Evolutionary conservation across 2,888 invertebrate genomes (phyloP), one percentile per base, ranked within the genome.

Genomic region (Siphlonurus alternatus): DNA sequence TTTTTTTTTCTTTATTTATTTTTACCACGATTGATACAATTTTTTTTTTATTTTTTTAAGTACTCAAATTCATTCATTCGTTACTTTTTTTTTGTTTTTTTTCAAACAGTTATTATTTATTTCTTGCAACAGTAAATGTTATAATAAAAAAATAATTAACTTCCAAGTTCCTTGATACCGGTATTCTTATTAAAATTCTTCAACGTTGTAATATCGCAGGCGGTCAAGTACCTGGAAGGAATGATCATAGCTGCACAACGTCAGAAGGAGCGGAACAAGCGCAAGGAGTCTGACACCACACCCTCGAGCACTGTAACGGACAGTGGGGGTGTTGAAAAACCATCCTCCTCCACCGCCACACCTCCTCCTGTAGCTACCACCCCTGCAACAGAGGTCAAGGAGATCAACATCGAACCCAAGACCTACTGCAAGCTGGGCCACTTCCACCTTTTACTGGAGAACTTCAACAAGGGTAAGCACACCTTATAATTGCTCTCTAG

Each of bases 351-450:
- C 7, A 56, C 19, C 20, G n/a, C 5, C 5, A 61, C 25, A 23
- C n/a, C 61, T 19, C 18, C 54, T 22, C 63, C 22, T 61, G n/a
- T n/a, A n/a, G 10, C 53, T n/a, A 61, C 25, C n/a, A 18, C 61
- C 15, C n/a, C 54, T 22, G 61, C 22, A 61, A 15, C n/a, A 5
- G 56, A 56, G 5, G 56, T 7, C n/a, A 69, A 87, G 75, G 83
- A 85, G 66, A 87, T 88, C 67, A 85, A 85, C 71, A 88, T 92
- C 69, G 90, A 93, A 76, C 89, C 92, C 1, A 88, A 90, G 75
- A 91, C 95, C 1, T 96, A 89, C 76, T 93, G 94, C 73, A 93
- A 95, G 78, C 79, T 98, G 64, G 98, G 98, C 1, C 97, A 98
- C 78, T 89, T 97, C 72, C 93, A 96, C 77, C 81, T 98, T 38